Percentiles rank a stretch among this genome's conserved stretches.
Conservation (phyloP, 1,140 invertebrate species). For the Coboldia fuscipes region DNA sequence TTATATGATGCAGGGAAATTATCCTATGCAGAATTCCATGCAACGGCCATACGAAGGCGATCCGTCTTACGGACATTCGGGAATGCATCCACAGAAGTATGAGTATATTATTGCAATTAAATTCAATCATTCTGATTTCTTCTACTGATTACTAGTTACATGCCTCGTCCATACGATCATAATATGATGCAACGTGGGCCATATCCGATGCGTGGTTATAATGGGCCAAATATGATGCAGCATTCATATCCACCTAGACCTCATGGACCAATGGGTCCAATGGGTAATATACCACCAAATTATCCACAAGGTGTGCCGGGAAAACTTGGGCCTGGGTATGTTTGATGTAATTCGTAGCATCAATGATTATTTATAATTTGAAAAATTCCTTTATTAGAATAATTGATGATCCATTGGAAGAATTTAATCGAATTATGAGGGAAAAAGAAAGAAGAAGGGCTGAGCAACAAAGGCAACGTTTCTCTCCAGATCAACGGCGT, state of each 20-base stretch:
- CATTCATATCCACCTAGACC: background rate
- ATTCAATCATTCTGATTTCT: background rate
- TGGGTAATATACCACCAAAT: background rate
- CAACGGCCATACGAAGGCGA: constrained; percentile 1
- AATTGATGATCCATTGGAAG: constrained; percentile 64
- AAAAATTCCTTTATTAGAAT: constrained; percentile 23
- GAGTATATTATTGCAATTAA: background rate
- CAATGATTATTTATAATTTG: background rate
- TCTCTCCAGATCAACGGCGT: constrained; percentile 9
- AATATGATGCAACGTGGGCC: background rate
- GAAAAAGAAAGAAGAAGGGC: constrained; percentile 57
- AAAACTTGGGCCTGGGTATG: constrained; percentile 15
- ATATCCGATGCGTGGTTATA: background rate
- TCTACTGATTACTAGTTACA: background rate
- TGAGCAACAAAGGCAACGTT: constrained; percentile 25
- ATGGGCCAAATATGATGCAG: background rate
- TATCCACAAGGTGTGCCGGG: constrained; percentile 14
- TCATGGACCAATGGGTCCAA: background rate
- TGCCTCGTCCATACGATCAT: background rate
- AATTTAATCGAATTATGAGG: constrained; percentile 61
- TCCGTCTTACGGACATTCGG: background rate
- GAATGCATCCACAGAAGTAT: background rate
- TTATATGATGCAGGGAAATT: too few relatives aligned
- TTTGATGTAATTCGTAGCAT: too few relatives aligned
- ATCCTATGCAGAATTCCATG: too few relatives aligned